phyloP scores from a whole-genome alignment of 30 jellyfish, hydroid and myxozoan genomes.

The Sanderia malayensis region DNA sequence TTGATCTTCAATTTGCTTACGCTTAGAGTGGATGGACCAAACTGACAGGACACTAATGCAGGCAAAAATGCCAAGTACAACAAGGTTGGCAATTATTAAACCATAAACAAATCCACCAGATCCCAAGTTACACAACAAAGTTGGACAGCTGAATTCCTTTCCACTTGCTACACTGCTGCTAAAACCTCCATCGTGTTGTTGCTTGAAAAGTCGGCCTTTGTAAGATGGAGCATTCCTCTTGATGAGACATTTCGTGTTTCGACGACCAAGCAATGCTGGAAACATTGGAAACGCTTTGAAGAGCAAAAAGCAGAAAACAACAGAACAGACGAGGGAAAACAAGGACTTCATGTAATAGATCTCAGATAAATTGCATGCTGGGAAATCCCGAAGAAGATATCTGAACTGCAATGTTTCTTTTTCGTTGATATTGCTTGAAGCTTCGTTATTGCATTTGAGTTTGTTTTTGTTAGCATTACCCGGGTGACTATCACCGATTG shows the following conservation, averaged over 20 bases:
- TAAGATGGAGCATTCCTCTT: no score
- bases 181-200: no score
- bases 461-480: no score
- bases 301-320: background rate
- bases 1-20: background rate
- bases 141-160: background rate
- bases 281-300: background rate
- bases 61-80: background rate
- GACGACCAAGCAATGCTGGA: background rate
- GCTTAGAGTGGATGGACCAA: background rate
- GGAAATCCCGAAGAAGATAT: background rate
- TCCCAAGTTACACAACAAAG: slow-evolving; percentile 35
- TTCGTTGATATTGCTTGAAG: no score
- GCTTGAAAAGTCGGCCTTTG: no score
- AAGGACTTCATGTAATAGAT: background rate
- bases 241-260: background rate
- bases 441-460: background rate
- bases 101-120: slow-evolving; percentile 26
- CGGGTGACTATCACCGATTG: background rate
- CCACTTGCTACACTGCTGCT: no score
- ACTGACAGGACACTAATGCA: background rate
- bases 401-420: background rate
- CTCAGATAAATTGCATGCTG: background rate
- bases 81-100: slow-evolving; percentile 3
- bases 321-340: background rate